Base-by-base conservation (phyloP, 1,140 invertebrate genomes). In the Drosophila azteca region DNA sequence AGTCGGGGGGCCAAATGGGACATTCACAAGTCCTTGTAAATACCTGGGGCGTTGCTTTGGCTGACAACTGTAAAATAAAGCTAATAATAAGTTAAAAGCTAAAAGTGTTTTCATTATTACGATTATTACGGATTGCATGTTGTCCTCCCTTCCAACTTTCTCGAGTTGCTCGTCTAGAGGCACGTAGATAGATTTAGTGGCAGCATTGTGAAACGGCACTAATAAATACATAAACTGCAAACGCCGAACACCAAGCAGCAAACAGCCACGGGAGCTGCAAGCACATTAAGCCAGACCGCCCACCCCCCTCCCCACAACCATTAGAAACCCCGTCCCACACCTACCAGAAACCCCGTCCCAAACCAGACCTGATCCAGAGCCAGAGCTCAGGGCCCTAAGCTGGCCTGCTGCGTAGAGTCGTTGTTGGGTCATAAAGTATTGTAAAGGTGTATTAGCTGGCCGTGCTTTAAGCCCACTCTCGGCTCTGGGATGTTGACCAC, bases 71-170 rank as follows among this genome's bases (percentile, higher is more conserved):
- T 67, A 79, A 88, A 88, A 79, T 82, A 78, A 79, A 73, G 76
- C 76, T 88, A 83, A 88, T 88, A 88, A 88, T 81, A 88, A 88
- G 79, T 83, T 84, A 88, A 88, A 83, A 88, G 84, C 84, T 83
- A 78, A 88, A 88, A 87, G 83, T 88, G 76, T 79, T 88, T 84
- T 67, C 79, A 83, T 81, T 73, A 88, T 88, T 83, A 89, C 81
- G 79, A 79, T 76, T 78, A 88, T 88, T 73, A 88, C 64, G 76
- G 64, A 88, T 83, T 88, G 52, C 62, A 57, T 50, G 41, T 63
- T 58, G 45, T 53, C 39, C 53, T 57, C 31, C 29, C n/a, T n/a
- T n/a, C n/a, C n/a, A n/a, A n/a, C 24, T 5, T 24, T 3, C 24
- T 24, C 3, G 24, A 24, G 24, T 24, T 5, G 24, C 24, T 24